Evolutionary conservation across 1,140 invertebrate genomes (phyloP).

Genomic region (Ptiloglossa arizonensis): DNA sequence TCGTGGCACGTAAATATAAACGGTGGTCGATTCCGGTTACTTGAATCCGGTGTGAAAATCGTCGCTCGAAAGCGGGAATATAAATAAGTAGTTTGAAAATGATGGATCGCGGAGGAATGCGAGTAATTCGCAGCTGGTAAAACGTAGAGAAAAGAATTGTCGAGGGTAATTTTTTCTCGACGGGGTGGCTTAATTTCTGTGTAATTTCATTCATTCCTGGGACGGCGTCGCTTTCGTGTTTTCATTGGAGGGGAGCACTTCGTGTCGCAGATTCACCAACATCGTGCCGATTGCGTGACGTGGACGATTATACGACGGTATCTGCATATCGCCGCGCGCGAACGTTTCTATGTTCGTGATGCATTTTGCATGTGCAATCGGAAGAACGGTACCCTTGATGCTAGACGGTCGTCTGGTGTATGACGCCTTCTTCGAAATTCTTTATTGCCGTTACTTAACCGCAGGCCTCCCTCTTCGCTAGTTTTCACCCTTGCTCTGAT

Average conservation of each 20-base stretch:
- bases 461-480: no score
- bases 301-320: slow-evolving; percentile 68
- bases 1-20: no score
- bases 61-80: no score
- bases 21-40: no score
- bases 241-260: not conserved
- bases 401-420: slow-evolving; percentile 11
- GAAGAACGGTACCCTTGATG: slow-evolving; percentile 8
- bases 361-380: slow-evolving; percentile 28
- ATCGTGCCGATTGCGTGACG: slow-evolving; percentile 68
- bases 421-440: slow-evolving; percentile 14
- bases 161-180: not conserved
- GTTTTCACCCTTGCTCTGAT: not conserved
- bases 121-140: no score
- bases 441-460: slow-evolving; percentile 19
- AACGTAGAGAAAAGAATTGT: no score
- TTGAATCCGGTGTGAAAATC: no score
- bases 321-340: slow-evolving; percentile 73
- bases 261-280: slow-evolving; percentile 17
- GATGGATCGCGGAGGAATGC: no score
- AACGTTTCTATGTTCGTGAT: slow-evolving; percentile 38
- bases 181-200: not conserved
- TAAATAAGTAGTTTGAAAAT: no score
- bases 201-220: slow-evolving; percentile 24
- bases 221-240: not conserved